Conservation (phyloP, 2,113 vertebrate species). For the Atractosteus spatula region DNA sequence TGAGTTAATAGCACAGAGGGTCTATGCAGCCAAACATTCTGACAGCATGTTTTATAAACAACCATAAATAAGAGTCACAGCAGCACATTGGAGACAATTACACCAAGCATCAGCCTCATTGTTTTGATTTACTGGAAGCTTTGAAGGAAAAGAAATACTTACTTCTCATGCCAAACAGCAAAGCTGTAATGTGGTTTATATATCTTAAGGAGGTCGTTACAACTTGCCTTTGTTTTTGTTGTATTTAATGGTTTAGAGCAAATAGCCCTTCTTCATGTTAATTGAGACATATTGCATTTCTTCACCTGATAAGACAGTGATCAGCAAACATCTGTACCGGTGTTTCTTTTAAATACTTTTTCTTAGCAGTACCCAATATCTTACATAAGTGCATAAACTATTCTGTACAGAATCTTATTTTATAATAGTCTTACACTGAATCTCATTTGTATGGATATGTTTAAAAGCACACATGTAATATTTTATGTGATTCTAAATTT, state of each 20-base stretch:
- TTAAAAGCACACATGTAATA: no score
- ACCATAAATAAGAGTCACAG: constrained; percentile 47
- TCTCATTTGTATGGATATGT: no score
- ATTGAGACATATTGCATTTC: background rate
- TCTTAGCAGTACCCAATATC: no score
- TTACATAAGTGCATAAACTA: no score
- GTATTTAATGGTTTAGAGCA: constrained; percentile 29
- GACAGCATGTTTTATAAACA: constrained; percentile 56
- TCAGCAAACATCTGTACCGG: background rate
- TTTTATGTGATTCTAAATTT: no score
- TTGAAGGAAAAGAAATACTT: constrained; percentile 42
- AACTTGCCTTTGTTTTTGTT: constrained; percentile 33
- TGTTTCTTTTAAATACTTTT: no score
- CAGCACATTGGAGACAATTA: constrained; percentile 55
- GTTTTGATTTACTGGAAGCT: constrained; percentile 51
- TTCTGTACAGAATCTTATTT: no score
- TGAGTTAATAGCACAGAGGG: constrained; percentile 44
- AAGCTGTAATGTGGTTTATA: constrained; percentile 25
- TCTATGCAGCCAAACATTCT: constrained; percentile 39
- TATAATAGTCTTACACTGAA: no score
- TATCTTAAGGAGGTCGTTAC: constrained; percentile 36
- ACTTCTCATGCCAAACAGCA: constrained; percentile 27
- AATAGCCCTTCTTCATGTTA: background rate
- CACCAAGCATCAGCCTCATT: constrained; percentile 31
- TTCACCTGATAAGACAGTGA: no score